These are phyloP conservation scores for Pseudopodoces humilis DNA, from an alignment of 2,113 vertebrate species.

Conservation along the genomic window DNA sequence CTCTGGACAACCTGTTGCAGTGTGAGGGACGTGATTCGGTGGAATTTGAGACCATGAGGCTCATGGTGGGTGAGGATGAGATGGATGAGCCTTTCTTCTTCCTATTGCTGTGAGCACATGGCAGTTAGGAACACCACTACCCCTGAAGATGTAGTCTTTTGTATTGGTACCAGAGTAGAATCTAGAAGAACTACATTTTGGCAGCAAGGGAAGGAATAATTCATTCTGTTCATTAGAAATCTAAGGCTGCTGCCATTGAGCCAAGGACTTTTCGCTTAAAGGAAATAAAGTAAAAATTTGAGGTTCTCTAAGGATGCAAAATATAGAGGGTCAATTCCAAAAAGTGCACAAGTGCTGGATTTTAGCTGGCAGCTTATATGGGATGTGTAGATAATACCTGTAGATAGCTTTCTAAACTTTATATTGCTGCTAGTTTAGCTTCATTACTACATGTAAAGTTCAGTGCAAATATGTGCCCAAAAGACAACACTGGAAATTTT, in stretches of 20 bases:
- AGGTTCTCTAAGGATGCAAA: not conserved
- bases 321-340: not conserved
- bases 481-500: not conserved
- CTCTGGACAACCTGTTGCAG: not conserved
- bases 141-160: not conserved
- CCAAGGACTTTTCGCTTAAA: not conserved
- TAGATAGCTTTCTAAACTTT: not conserved
- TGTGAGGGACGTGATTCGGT: not conserved
- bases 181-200: not conserved
- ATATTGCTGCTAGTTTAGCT: not conserved
- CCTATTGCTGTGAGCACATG: not conserved
- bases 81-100: not conserved
- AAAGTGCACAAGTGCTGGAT: not conserved
- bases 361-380: not conserved
- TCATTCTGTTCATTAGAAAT: not conserved
- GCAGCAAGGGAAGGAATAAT: not conserved
- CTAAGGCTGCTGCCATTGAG: not conserved
- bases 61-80: not conserved
- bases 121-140: not conserved
- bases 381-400: not conserved
- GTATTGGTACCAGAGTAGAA: not conserved
- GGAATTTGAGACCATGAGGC: not conserved
- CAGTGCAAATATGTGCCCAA: not conserved
- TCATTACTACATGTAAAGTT: not conserved
- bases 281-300: not conserved